Base-by-base conservation (phyloP, 2,888 invertebrate species). In the Nephrotoma flavescens region DNA sequence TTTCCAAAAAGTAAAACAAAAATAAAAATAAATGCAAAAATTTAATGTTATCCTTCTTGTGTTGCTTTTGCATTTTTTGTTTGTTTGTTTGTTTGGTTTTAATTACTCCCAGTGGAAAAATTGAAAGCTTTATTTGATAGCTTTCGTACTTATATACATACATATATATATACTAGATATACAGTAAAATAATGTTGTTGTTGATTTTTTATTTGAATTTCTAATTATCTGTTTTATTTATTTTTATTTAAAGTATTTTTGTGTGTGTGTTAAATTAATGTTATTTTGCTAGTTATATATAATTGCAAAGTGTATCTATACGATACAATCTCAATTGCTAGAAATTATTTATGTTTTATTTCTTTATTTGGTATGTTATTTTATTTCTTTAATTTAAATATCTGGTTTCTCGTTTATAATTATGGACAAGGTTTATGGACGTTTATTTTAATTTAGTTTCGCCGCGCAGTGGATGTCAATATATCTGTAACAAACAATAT, bases 71-170 rank as follows among this genome's bases (percentile, higher is more conserved):
- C 4, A 31, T 31, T 31, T 83, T 15, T 12, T 83, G 11, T 19
- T 31, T 83, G 6, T 41, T 41, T 83, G 6, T 41, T 12, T 83
- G 83, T 84, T 84, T 84, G 41, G n/a, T 84, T 84, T 84, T 84
- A 84, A 84, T 84, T 84, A 84, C 84, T 84, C 84, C 84, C 84
- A 84, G 42, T 84, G 84, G 84, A 84, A 42, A 84, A 84, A 84
- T 84, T 84, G 42, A 84, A 84, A 84, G 84, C 84, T 84, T 84
- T 84, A 84, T 84, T 84, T 84, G 84, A 84, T 84, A 84, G 84
- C 84, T 84, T 84, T 84, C 42, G 84, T 84, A 6, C 42, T 42
- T 41, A 4, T 42, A 6, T 84, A 42, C n/a, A n/a, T 19, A 31
- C 31, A 2, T 31, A 31, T 2, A 3, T 31, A 31, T 31, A 31